These are phyloP conservation scores for Aphaenogaster ashmeadi DNA, from an alignment of 1,140 invertebrate genomes.

Conservation along the genomic window DNA sequence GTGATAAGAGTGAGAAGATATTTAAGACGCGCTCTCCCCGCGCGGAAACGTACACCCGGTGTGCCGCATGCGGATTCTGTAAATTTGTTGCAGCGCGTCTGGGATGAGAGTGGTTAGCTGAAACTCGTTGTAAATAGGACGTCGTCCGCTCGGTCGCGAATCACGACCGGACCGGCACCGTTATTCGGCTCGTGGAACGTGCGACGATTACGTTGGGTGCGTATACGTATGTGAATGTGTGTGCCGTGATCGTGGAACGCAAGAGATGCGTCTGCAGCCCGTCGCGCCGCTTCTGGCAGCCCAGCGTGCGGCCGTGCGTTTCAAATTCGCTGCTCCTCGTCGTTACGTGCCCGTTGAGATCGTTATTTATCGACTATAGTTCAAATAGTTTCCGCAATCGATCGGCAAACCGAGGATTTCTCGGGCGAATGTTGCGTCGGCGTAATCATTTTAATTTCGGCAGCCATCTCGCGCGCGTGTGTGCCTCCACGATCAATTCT, in stretches of 20 bases:
- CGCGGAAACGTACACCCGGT: conserved; percentile 11
- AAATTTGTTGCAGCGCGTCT: conserved; percentile 48
- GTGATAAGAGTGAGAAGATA: conserved; percentile 30
- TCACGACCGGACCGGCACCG: conserved; percentile 47
- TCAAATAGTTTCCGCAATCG: conserved; percentile 26
- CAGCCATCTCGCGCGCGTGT: background rate
- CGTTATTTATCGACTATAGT: background rate
- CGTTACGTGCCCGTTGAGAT: background rate
- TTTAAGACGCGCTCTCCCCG: conserved; percentile 61
- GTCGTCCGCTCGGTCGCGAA: conserved; percentile 48
- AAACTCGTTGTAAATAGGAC: conserved; percentile 74
- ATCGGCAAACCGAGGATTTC: background rate
- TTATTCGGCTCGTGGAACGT: conserved; percentile 44
- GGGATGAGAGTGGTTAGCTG: conserved; percentile 61
- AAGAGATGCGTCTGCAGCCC: conserved; percentile 33
- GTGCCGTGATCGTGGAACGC: conserved; percentile 37
- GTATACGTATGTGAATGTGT: conserved; percentile 52
- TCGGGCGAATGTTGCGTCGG: background rate
- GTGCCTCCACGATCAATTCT: conserved; percentile 29
- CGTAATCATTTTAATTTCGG: conserved; percentile 20
- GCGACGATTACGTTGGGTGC: conserved; percentile 27
- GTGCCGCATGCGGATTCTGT: conserved; percentile 7
- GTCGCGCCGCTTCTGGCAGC: background rate
- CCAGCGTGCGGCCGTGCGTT: conserved; percentile 17
- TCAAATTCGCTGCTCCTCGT: conserved; percentile 26